Evolutionary conservation across 2,797 vertebrate species (phyloP), one percentile per base, ranked within the genome.

Genomic region (Pteropus rufus): DNA sequence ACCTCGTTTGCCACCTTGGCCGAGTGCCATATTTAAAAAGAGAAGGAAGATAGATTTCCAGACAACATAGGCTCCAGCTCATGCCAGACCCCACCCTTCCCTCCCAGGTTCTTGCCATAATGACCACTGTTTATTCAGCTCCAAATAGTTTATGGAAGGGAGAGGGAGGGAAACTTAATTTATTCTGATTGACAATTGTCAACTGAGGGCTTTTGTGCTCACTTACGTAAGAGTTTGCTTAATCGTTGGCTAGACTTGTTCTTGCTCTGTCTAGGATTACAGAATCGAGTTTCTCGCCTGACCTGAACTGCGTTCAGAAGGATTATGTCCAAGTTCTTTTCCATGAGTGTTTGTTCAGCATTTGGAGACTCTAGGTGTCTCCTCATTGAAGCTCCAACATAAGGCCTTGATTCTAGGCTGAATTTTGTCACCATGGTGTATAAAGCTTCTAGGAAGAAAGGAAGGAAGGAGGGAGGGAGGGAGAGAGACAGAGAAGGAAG

Each of bases 141-240:
- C 89, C 44, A 94, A 93, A 96, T 94, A 94, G 56, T 36, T 82
- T 41, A 95, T 34, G 46, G 7, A 94, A 54, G 65, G 64, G 89
- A 94, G 34, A 93, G 73, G 75, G 92, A 94, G 73, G 86, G 64
- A 91, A 58, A 39, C 79, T 94, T 97, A 93, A 96, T 97, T 91
- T 97, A 96, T 97, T 96, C 97, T 95, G 95, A 96, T 41, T 92
- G 96, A 94, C 95, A 94, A 97, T 96, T 93, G 94, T 97, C 95
- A 97, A 97, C 96, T 97, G 87, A 83, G 89, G 93, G 92, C 95
- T 96, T 96, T 36, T 97, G 79, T 97, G 64, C 29, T 98, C 93
- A 73, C 79, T 97, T 97, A 90, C 95, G 58, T 97, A 97, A 92
- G 44, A 41, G 62, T 67, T 95, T 95, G 52, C 31, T 23, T 95